Percentiles rank a stretch among this genome's conserved stretches.
These are phyloP conservation scores for Synchiropus splendidus DNA, from an alignment of 2,113 vertebrate genomes.

Conservation along the genomic window DNA sequence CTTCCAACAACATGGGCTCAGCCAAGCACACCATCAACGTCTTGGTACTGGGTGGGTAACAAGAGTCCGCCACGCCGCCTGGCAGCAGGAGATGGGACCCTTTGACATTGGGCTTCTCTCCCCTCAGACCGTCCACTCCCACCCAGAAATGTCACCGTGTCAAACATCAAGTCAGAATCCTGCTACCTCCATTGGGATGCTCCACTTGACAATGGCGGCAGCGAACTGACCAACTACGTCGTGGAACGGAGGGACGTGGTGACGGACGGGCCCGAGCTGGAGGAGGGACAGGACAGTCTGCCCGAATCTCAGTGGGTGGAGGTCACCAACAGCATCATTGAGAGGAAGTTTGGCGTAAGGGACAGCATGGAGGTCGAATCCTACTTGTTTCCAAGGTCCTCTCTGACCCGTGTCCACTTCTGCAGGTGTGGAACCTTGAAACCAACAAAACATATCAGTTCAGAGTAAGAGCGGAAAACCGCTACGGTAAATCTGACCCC, in stretches of 20 bases:
- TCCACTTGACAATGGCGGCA: slow-evolving; percentile 87
- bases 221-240: slow-evolving; percentile 92
- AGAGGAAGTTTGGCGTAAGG: slow-evolving; percentile 80
- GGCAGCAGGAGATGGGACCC: background rate
- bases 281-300: slow-evolving; percentile 44
- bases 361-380: no score
- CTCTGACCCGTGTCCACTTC: background rate
- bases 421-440: slow-evolving; percentile 84
- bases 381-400: background rate
- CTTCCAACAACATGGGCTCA: slow-evolving; percentile 84
- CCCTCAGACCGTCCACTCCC: slow-evolving; percentile 84
- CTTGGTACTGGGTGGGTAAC: slow-evolving; percentile 81
- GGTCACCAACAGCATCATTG: slow-evolving; percentile 79
- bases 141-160: slow-evolving; percentile 83
- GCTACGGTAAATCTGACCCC: slow-evolving; percentile 87
- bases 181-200: slow-evolving; percentile 86
- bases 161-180: slow-evolving; percentile 85
- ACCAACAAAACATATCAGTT: slow-evolving; percentile 85
- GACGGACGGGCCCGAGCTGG: slow-evolving; percentile 38
- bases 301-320: slow-evolving; percentile 82
- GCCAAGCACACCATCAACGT: slow-evolving; percentile 74
- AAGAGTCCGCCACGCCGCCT: background rate
- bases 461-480: slow-evolving; percentile 85
- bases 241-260: slow-evolving; percentile 78
- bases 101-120: background rate